Conservation (phyloP, 2,797 vertebrate genomes). For the Ctenopoma multispine region DNA sequence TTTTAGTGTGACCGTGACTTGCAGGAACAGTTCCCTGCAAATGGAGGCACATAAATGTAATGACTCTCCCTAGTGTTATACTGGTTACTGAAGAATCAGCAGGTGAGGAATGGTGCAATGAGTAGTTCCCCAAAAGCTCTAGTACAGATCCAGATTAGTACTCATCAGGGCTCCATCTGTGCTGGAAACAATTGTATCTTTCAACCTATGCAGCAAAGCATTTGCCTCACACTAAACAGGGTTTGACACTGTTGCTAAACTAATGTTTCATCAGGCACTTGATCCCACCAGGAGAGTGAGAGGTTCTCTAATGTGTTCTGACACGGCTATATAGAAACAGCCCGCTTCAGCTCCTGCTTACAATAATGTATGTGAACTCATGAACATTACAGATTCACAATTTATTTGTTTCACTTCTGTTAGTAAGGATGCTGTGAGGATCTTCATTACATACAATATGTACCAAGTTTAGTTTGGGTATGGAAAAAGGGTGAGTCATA, state of each 20-base stretch:
- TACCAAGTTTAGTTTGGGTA: slow-evolving; percentile 4
- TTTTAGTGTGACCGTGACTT: slow-evolving; percentile 21
- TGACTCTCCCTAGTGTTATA: slow-evolving; percentile 11
- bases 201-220: slow-evolving; percentile 30
- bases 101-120: slow-evolving; percentile 7
- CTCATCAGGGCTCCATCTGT: slow-evolving; percentile 28
- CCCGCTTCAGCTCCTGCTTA: slow-evolving; percentile 60
- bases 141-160: slow-evolving; percentile 16
- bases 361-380: slow-evolving; percentile 70
- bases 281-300: slow-evolving; percentile 67
- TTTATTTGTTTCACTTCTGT: slow-evolving; percentile 55
- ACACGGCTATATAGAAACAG: slow-evolving; percentile 64
- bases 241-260: slow-evolving; percentile 76
- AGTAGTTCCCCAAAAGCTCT: not conserved
- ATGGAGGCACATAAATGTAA: slow-evolving; percentile 3
- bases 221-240: slow-evolving; percentile 63
- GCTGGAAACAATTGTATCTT: slow-evolving; percentile 37
- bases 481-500: not conserved
- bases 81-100: slow-evolving; percentile 22
- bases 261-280: slow-evolving; percentile 71
- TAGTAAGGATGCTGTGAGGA: slow-evolving; percentile 24
- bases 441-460: slow-evolving; percentile 1
- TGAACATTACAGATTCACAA: slow-evolving; percentile 57
- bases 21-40: slow-evolving; percentile 12
- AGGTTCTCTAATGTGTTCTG: slow-evolving; percentile 68